A percentile compares a stretch with the other conserved stretches of the same genome.
phyloP scores from a whole-genome alignment of 2,113 vertebrate genomes.

The Lamprotornis superbus region DNA sequence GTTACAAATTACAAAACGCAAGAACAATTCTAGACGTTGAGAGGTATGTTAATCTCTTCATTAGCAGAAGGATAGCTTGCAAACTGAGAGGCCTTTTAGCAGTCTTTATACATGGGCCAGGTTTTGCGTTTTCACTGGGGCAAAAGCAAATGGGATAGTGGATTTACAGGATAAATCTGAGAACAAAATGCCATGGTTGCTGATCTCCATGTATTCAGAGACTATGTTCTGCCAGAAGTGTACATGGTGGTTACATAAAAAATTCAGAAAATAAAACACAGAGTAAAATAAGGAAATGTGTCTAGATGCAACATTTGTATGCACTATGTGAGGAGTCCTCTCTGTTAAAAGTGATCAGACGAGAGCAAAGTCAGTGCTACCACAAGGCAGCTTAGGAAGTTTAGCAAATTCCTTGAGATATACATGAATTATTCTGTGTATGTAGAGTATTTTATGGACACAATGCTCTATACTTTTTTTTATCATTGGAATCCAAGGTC shows the following conservation, averaged over 20 bases:
- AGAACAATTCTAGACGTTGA: constrained; percentile 17
- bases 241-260: background rate
- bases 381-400: background rate
- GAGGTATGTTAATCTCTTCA: constrained; percentile 19
- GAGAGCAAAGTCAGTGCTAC: background rate
- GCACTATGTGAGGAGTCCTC: fast-evolving
- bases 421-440: background rate
- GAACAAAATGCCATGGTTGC: background rate
- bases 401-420: background rate
- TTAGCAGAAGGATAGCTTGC: background rate
- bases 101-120: background rate
- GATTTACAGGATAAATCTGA: background rate
- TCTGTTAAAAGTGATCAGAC: background rate
- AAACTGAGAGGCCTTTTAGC: background rate
- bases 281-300: background rate
- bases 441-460: background rate
- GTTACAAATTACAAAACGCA: background rate
- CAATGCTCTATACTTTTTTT: background rate
- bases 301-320: background rate
- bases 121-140: constrained; percentile 7
- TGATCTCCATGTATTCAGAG: background rate
- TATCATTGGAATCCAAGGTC: background rate
- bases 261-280: background rate
- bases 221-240: background rate
- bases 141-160: background rate